These are phyloP conservation scores for Auanema sp. DNA, from an alignment of 2,888 invertebrate genomes.

Conservation along the genomic window DNA sequence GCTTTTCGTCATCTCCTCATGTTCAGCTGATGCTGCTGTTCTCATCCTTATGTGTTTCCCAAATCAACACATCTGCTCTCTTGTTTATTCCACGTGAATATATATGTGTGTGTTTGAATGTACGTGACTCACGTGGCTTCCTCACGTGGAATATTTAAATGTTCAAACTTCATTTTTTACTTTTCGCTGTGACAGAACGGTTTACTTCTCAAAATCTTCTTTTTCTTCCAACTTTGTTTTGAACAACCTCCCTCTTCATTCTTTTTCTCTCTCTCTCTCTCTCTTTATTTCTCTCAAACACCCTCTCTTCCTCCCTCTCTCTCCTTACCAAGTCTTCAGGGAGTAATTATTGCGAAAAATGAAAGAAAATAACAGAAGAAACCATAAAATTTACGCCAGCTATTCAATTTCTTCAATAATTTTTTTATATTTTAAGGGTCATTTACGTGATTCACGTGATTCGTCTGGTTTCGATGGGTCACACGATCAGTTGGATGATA, in stretches of 20 bases:
- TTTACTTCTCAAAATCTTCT: constrained; percentile 3
- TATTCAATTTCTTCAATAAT: neutral
- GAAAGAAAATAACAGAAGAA: no score
- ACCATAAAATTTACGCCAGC: neutral
- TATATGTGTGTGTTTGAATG: neutral
- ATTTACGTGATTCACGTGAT: constrained; percentile 41
- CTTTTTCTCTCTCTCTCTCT: constrained; percentile 13
- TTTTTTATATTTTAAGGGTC: constrained; percentile 29
- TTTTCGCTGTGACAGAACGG: constrained; percentile 4
- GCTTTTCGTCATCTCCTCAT: no score
- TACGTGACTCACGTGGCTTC: neutral
- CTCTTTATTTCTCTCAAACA: constrained; percentile 6
- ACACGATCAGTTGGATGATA: constrained; percentile 36
- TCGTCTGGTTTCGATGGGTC: constrained; percentile 37
- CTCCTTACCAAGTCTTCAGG: constrained; percentile 3
- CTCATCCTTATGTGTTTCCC: neutral
- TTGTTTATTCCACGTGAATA: neutral
- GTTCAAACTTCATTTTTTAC: neutral
- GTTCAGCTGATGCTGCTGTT: neutral
- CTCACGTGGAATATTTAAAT: neutral
- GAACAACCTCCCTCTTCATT: constrained; percentile 9
- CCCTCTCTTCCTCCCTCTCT: neutral
- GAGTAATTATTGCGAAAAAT: neutral
- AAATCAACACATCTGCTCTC: neutral
- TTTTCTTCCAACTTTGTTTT: constrained; percentile 5